phyloP scores from a whole-genome alignment of 2,888 invertebrate genomes.

The Agrotis puta region DNA sequence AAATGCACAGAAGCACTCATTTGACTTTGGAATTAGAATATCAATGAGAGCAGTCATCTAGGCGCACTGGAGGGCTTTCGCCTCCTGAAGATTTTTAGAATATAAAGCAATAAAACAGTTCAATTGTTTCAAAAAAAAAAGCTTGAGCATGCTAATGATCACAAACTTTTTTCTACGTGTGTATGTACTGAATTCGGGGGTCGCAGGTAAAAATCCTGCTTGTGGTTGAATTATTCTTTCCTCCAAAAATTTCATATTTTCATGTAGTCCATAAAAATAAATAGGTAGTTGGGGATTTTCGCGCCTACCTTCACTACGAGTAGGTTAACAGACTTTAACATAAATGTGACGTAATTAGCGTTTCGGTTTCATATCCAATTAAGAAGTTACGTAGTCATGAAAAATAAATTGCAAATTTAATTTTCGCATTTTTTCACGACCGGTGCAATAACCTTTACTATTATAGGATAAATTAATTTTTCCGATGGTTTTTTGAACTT shows the following conservation, averaged over 20 bases:
- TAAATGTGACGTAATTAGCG: constrained; percentile 21
- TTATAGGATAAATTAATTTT: not conserved
- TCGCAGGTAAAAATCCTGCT: too few species aligned
- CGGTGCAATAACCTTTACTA: not conserved
- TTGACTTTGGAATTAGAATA: not conserved
- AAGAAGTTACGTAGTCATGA: constrained; percentile 12
- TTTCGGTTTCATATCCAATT: constrained; percentile 19
- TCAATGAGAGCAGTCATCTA: not conserved
- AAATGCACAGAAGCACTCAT: not conserved
- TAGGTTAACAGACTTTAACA: not conserved
- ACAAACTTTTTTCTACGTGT: too few species aligned
- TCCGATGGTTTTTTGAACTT: not conserved
- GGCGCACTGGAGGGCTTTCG: too few species aligned
- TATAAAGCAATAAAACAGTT: too few species aligned
- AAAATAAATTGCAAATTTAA: constrained; percentile 33
- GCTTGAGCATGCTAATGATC: too few species aligned
- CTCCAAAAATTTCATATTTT: too few species aligned
- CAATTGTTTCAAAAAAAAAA: too few species aligned
- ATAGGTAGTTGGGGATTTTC: not conserved
- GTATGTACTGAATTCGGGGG: too few species aligned
- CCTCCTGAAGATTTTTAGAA: too few species aligned
- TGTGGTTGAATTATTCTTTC: too few species aligned
- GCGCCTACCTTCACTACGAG: not conserved
- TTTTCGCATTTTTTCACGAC: constrained; percentile 7
- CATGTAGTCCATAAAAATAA: not conserved